Conservation (phyloP, 2,888 invertebrate species). For the Leucophora obtusa region DNA sequence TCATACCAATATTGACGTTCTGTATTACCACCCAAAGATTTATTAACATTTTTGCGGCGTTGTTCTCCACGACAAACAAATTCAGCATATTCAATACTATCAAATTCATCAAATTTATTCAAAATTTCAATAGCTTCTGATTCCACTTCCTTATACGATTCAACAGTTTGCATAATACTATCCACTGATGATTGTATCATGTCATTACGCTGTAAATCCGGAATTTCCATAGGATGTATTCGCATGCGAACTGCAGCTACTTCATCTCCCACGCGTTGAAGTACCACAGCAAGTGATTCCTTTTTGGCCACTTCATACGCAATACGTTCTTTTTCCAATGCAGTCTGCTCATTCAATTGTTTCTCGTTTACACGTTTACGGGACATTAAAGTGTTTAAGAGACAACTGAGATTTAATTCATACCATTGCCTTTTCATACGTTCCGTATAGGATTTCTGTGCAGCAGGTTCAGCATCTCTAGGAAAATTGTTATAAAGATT, state of each 20-base stretch:
- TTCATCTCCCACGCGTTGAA: slow-evolving; percentile 72
- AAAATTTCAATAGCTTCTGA: slow-evolving; percentile 67
- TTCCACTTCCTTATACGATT: slow-evolving; percentile 67
- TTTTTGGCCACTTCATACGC: slow-evolving; percentile 78
- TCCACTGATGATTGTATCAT: slow-evolving; percentile 71
- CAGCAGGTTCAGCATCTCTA: slow-evolving; percentile 48
- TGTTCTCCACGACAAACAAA: slow-evolving; percentile 73
- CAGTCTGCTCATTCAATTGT: slow-evolving; percentile 81
- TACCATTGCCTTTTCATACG: slow-evolving; percentile 80
- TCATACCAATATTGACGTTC: slow-evolving; percentile 72
- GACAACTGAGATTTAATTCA: slow-evolving; percentile 83
- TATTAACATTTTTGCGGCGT: slow-evolving; percentile 74
- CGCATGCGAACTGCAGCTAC: slow-evolving; percentile 73
- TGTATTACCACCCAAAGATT: slow-evolving; percentile 74
- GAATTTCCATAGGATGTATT: slow-evolving; percentile 79
- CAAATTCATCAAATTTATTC: slow-evolving; percentile 66
- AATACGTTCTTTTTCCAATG: slow-evolving; percentile 84
- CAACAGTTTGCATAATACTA: slow-evolving; percentile 66
- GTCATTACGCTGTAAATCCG: slow-evolving; percentile 74
- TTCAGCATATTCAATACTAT: slow-evolving; percentile 72
- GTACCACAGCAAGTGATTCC: slow-evolving; percentile 69
- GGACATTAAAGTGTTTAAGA: slow-evolving; percentile 78
- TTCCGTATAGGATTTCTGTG: slow-evolving; percentile 69
- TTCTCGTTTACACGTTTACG: slow-evolving; percentile 77
- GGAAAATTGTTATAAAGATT: too few species aligned